phyloP scores from a whole-genome alignment of 2,888 invertebrate species.

The Lutraria lutraria region DNA sequence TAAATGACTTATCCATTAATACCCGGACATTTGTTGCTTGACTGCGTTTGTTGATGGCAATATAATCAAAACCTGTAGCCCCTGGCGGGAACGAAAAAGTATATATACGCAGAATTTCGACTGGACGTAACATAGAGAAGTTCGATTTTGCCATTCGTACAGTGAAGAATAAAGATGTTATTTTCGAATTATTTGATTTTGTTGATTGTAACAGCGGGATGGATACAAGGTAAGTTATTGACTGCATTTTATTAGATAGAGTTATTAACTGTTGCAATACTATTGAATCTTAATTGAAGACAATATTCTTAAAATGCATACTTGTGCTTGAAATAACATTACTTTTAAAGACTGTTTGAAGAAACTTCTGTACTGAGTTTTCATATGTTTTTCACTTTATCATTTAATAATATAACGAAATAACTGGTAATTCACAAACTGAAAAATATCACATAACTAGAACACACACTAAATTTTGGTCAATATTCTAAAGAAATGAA shows the following conservation, averaged over 20 bases:
- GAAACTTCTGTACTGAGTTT: neutral
- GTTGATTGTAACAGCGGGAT: neutral
- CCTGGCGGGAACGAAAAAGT: neutral
- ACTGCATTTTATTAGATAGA: neutral
- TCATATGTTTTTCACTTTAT: neutral
- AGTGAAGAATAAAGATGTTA: neutral
- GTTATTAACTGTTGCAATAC: neutral
- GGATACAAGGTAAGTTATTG: neutral
- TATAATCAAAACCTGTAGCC: neutral
- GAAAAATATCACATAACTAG: no score
- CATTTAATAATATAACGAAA: neutral
- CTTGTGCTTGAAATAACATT: neutral
- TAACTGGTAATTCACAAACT: no score
- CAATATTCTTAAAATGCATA: neutral
- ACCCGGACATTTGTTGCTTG: neutral
- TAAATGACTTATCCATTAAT: neutral
- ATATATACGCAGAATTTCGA: neutral
- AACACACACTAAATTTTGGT: no score
- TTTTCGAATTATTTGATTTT: neutral
- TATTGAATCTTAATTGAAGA: neutral
- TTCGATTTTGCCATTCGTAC: neutral
- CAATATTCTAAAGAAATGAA: no score
- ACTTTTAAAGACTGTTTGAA: neutral
- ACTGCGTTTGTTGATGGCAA: neutral
- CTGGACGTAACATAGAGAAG: neutral